Percentiles rank a stretch among this genome's conserved stretches.
phyloP scores from a whole-genome alignment of 2,888 invertebrate species.

The Timema podura region DNA sequence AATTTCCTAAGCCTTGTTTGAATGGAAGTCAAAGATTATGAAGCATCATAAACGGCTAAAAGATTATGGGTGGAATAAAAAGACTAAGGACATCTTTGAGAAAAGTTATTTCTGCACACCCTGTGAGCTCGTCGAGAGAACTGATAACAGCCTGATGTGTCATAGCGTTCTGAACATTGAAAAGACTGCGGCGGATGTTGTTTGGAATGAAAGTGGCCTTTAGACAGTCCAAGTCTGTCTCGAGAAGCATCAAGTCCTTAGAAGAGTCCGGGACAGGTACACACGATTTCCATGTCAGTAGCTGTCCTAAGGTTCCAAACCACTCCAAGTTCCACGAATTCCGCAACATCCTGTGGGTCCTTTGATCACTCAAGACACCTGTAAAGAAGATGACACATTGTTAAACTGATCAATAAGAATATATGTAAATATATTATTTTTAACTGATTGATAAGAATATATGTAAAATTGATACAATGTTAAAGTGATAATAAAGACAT shows the following conservation, averaged over 20 bases:
- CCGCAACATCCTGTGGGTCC: constrained; percentile 43
- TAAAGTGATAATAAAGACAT: no score
- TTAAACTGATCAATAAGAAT: no score
- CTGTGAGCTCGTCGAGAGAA: constrained; percentile 53
- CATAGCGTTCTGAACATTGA: constrained; percentile 60
- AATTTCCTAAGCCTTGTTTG: no score
- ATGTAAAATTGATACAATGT: no score
- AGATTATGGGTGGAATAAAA: no score
- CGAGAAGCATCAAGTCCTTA: constrained; percentile 40
- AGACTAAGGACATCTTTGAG: no score
- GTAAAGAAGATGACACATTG: no score
- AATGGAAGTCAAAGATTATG: no score
- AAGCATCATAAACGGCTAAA: no score
- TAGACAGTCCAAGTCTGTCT: constrained; percentile 49
- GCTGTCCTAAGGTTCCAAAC: constrained; percentile 43
- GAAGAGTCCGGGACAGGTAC: neutral
- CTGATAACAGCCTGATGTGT: constrained; percentile 55
- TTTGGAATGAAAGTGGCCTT: constrained; percentile 52
- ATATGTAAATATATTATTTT: no score
- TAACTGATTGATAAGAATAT: no score
- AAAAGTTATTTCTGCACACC: no score
- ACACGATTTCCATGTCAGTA: constrained; percentile 38
- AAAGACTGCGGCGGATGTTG: constrained; percentile 52
- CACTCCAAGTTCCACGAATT: constrained; percentile 47
- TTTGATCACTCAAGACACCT: constrained; percentile 38